Base-by-base conservation (phyloP, 23 tunicate genomes). In the Phallusia fumigata region DNA sequence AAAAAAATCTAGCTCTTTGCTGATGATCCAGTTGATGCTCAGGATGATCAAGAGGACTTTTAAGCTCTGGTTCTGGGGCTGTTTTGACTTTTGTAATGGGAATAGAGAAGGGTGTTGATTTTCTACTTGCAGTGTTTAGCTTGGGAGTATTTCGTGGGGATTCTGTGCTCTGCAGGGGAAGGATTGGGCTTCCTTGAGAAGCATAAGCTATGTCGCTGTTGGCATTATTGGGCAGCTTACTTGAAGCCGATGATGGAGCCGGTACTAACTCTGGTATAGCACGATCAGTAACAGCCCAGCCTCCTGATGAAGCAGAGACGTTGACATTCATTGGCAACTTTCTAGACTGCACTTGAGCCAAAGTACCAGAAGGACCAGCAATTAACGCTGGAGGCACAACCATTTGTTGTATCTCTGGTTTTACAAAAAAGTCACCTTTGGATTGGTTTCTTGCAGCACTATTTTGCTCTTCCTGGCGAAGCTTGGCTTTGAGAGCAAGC, bases 1-100 rank as follows among this genome's bases (percentile, higher is more conserved):
- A 88, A 53, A 88, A 88, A 35, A 88, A 88, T 8, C 92, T 82
- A 47, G 58, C 76, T 74, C 91, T 31, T 12, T 82, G 82, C 74
- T 76, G 85, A 52, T 53, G 36, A 30, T 80, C 90, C 0, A 86
- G 52, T 52, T 87, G 86, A 36, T 84, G 88, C 22, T 88, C 87
- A 18, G 87, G 92, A 65, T 88, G 92, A 50, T 88, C 92, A 11
- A 88, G 64, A 11, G 92, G 92, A 83, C 92, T 88, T 52, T 83
- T 83, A 12, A 88, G 50, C 65, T 88, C 92, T 49, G 92, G 92
- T 52, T 80, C 90, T 51, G 83, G 10, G 10, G 80, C 18, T 40
- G 80, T 26, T 77, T 40, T 77, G 13, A 19, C 78, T 19, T 74
- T 36, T 40, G 80, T 19, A 36, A 36, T 44, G 13, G 32, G 53